Conservation (phyloP, 2,888 invertebrate genomes). For the Neocrepidodera transversa region DNA sequence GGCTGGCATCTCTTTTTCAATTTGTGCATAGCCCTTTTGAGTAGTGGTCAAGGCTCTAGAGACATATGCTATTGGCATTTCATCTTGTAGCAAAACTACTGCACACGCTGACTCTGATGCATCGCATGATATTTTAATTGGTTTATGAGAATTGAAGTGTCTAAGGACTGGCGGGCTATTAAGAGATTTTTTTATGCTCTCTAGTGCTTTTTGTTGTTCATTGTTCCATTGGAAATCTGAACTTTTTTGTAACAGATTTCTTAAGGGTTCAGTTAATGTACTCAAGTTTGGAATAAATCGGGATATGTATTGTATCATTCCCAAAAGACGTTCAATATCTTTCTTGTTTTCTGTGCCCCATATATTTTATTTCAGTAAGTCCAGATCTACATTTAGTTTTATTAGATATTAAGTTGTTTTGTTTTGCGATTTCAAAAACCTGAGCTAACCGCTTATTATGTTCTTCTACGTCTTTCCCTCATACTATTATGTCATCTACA, state of each 20-base stretch:
- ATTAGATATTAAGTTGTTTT: too few relatives aligned
- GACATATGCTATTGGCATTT: slow-evolving; percentile 5
- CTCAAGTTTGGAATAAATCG: not conserved
- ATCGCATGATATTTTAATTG: slow-evolving; percentile 7
- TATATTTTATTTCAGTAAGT: too few relatives aligned
- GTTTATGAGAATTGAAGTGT: not conserved
- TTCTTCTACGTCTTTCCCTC: too few relatives aligned
- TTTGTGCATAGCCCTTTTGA: slow-evolving; percentile 9
- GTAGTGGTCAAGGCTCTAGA: slow-evolving; percentile 8
- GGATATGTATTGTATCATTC: not conserved
- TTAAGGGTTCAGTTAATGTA: not conserved
- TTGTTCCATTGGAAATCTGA: too few relatives aligned
- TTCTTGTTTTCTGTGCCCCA: not conserved
- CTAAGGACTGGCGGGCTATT: too few relatives aligned
- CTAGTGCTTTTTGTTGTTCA: too few relatives aligned
- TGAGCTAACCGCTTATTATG: too few relatives aligned
- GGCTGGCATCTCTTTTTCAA: slow-evolving; percentile 11
- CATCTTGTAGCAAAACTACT: slow-evolving; percentile 10
- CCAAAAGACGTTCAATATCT: not conserved
- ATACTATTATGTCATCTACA: too few relatives aligned
- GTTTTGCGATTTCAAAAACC: too few relatives aligned
- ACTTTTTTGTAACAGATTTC: not conserved
- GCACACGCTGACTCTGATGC: slow-evolving; percentile 2
- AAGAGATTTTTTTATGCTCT: too few relatives aligned
- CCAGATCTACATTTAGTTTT: too few relatives aligned